Conservation (phyloP, 1,140 invertebrate species). For the Phortica variegata region DNA sequence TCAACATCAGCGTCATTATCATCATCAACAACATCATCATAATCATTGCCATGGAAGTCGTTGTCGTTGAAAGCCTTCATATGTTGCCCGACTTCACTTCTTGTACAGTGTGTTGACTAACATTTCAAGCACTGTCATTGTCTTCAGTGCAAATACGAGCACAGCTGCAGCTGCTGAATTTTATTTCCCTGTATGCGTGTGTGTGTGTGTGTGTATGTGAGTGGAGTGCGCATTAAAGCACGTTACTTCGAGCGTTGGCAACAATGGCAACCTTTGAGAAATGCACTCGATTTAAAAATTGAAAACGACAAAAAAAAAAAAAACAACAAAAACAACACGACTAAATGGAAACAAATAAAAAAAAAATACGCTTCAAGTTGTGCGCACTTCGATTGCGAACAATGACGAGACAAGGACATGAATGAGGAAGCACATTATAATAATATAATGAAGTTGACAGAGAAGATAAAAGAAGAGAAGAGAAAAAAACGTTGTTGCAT, state of each 20-base stretch:
- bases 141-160: slow-evolving; percentile 21
- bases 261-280: slow-evolving; percentile 23
- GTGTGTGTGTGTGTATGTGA: slow-evolving; percentile 24
- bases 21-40: neutral
- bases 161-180: neutral
- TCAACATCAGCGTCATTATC: slow-evolving; percentile 12
- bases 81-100: neutral
- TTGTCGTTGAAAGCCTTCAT: slow-evolving; percentile 3
- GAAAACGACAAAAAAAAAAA: too few relatives aligned
- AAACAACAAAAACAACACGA: too few relatives aligned
- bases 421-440: too few relatives aligned
- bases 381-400: too few relatives aligned
- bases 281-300: slow-evolving; percentile 23
- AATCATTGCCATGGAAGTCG: too few relatives aligned
- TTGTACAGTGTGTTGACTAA: too few relatives aligned
- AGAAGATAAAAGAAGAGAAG: too few relatives aligned
- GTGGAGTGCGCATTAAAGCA: slow-evolving; percentile 14
- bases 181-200: neutral
- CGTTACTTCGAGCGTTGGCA: slow-evolving; percentile 51
- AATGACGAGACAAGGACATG: too few relatives aligned
- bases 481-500: too few relatives aligned
- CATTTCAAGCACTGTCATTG: slow-evolving; percentile 21
- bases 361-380: too few relatives aligned
- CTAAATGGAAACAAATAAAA: too few relatives aligned
- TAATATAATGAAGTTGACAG: too few relatives aligned